A percentile compares a stretch with the other conserved stretches of the same genome.
phyloP scores from a whole-genome alignment of 2,113 vertebrate species.

The Prietella phreatophila region DNA sequence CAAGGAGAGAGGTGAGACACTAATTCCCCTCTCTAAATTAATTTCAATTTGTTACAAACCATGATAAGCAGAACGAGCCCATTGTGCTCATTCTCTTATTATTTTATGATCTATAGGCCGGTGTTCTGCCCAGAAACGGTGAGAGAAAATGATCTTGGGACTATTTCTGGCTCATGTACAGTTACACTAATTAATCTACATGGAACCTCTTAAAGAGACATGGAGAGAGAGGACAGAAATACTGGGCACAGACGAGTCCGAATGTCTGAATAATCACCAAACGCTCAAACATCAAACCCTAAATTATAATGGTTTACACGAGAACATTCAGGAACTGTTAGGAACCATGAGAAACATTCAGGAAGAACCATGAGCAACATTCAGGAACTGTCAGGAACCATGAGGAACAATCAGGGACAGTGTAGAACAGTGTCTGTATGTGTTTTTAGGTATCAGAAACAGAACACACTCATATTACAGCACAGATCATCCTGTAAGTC shows the following conservation, averaged over 20 bases:
- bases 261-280: background rate
- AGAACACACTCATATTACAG: background rate
- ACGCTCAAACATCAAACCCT: background rate
- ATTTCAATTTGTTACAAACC: conserved; percentile 39
- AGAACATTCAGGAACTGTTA: background rate
- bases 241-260: background rate
- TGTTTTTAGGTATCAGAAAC: background rate
- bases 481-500: background rate
- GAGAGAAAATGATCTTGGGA: background rate
- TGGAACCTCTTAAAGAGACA: background rate
- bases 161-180: conserved; percentile 12
- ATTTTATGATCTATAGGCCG: conserved; percentile 35
- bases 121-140: conserved; percentile 8
- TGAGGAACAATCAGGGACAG: background rate
- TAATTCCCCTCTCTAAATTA: conserved; percentile 15
- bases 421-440: background rate
- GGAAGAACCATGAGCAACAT: too few relatives aligned
- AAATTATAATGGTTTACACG: background rate
- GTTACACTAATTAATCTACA: conserved; percentile 10
- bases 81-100: conserved; percentile 13
- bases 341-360: background rate
- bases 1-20: background rate
- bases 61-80: conserved; percentile 1
- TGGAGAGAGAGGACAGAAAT: too few relatives aligned
- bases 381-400: background rate